A percentile compares a stretch with the other conserved stretches of the same genome.
Conservation (phyloP, 2,888 invertebrate species). For the Scelioninae gen. 1 region DNA sequence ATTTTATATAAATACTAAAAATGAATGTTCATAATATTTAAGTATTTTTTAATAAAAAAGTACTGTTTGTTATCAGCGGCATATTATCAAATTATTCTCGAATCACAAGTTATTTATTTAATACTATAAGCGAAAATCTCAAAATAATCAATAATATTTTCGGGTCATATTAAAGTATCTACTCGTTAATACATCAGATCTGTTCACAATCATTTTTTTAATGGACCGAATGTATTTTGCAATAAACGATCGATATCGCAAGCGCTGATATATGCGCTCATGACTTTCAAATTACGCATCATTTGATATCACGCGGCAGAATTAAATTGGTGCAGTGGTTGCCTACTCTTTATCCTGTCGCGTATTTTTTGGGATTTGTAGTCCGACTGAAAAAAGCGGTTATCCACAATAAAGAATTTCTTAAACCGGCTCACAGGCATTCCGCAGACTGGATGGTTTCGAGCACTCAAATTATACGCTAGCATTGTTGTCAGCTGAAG, state of each 20-base stretch:
- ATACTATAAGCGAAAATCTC: not conserved
- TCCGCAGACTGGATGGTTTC: constrained; percentile 65
- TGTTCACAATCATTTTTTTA: constrained; percentile 18
- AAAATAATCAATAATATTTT: constrained; percentile 12
- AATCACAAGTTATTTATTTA: no score
- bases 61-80: no score
- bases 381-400: constrained; percentile 47
- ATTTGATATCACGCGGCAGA: constrained; percentile 1
- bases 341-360: constrained; percentile 20
- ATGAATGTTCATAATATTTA: no score
- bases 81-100: no score
- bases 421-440: constrained; percentile 48
- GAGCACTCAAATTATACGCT: constrained; percentile 75
- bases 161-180: constrained; percentile 2
- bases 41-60: no score
- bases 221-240: no score
- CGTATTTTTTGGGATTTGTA: constrained; percentile 43
- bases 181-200: constrained; percentile 24
- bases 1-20: no score
- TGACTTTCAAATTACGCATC: constrained; percentile 24
- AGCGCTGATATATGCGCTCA: constrained; percentile 4
- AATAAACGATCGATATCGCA: constrained; percentile 29
- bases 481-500: constrained; percentile 73
- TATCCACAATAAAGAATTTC: constrained; percentile 57
- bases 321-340: constrained; percentile 7